These are phyloP conservation scores for Liasis olivaceus DNA, from an alignment of 2,797 vertebrate species.

Conservation along the genomic window DNA sequence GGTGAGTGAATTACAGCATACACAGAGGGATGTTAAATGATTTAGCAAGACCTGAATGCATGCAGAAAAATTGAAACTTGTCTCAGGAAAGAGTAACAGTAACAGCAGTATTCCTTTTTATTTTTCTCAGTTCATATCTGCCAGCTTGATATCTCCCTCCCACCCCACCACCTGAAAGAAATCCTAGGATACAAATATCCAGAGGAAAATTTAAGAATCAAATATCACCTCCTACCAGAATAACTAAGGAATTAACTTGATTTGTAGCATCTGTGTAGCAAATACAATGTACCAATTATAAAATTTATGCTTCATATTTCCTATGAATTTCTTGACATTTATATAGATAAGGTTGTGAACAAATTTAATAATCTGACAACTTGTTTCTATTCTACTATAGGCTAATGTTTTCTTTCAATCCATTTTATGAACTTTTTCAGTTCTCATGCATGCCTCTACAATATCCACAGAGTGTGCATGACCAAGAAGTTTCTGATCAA, in stretches of 20 bases:
- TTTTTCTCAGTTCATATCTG: slow-evolving; percentile 6
- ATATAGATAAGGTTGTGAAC: neutral
- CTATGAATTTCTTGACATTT: neutral
- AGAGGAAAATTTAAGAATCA: slow-evolving; percentile 1
- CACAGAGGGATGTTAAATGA: slow-evolving; percentile 12
- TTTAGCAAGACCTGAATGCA: slow-evolving; percentile 27
- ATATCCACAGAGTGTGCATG: neutral
- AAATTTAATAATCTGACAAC: neutral
- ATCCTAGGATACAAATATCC: neutral
- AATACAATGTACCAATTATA: neutral
- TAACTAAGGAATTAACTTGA: neutral
- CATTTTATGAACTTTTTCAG: neutral
- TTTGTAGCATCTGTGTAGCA: neutral
- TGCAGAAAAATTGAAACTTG: neutral
- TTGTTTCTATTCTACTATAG: neutral
- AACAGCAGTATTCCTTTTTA: neutral
- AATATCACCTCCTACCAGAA: neutral
- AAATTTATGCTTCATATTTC: neutral
- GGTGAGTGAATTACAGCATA: slow-evolving; percentile 3
- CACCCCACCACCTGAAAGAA: neutral
- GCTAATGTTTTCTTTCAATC: neutral
- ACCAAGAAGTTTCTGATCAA: neutral
- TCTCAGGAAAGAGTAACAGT: neutral
- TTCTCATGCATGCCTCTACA: neutral
- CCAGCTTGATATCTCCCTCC: neutral